A percentile compares a stretch with the other conserved stretches of the same genome.
These are phyloP conservation scores for Eristalinus sepulchralis DNA, from an alignment of 2,888 invertebrate genomes.

Conservation along the genomic window DNA sequence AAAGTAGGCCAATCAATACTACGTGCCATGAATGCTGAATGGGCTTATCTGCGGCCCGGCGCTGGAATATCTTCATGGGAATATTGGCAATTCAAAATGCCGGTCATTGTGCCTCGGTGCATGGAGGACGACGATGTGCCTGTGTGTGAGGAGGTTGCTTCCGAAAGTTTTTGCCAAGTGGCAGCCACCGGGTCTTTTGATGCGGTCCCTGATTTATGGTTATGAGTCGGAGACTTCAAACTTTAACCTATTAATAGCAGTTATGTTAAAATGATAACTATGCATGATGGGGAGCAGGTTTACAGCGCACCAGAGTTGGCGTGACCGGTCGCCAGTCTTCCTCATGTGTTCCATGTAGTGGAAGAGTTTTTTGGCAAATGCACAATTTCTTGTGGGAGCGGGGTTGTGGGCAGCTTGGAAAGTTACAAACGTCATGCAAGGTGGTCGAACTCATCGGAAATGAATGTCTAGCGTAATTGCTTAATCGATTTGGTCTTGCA, in stretches of 20 bases:
- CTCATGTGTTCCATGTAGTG: too few relatives aligned
- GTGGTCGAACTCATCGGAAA: too few relatives aligned
- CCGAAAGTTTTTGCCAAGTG: conserved; percentile 7
- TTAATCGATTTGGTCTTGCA: too few relatives aligned
- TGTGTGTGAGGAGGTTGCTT: neutral
- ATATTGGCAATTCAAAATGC: conserved; percentile 54
- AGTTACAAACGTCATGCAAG: too few relatives aligned
- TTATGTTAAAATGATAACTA: conserved; percentile 5
- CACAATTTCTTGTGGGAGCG: too few relatives aligned
- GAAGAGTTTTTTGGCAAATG: too few relatives aligned
- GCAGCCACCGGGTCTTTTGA: conserved; percentile 39
- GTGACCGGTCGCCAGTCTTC: too few relatives aligned
- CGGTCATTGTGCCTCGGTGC: neutral
- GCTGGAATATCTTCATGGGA: conserved; percentile 26
- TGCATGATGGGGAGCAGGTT: neutral
- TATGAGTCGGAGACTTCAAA: conserved; percentile 35
- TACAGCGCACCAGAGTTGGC: neutral
- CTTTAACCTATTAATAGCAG: conserved; percentile 38
- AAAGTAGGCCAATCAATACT: conserved; percentile 71
- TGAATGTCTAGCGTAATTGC: too few relatives aligned
- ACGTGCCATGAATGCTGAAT: conserved; percentile 69
- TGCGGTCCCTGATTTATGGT: conserved; percentile 50
- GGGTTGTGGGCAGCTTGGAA: too few relatives aligned
- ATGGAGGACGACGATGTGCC: neutral
- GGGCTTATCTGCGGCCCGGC: conserved; percentile 3